These are phyloP conservation scores for Pipistrellus nathusii DNA, from an alignment of 2,797 vertebrate species.

Conservation along the genomic window DNA sequence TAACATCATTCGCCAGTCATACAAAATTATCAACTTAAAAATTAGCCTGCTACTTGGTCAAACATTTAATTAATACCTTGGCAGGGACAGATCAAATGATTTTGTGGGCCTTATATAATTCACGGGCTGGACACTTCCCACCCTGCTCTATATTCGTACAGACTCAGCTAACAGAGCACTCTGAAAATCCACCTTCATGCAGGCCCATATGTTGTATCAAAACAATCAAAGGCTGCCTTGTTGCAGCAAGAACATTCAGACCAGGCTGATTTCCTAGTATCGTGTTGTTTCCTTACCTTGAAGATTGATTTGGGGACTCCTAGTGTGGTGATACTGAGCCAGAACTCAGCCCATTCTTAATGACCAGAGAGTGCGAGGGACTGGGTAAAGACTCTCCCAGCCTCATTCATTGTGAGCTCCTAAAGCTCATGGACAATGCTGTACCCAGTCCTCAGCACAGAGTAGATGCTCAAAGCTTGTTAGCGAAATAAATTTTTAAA, in stretches of 20 bases:
- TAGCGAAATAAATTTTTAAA: constrained; percentile 31
- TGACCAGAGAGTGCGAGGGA: no score
- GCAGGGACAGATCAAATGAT: no score
- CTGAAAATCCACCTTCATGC: not conserved
- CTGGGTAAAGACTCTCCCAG: fast-evolving
- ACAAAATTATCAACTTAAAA: no score
- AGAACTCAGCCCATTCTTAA: not conserved
- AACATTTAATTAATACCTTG: no score
- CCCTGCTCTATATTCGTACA: not conserved
- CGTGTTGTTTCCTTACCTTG: not conserved
- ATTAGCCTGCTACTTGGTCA: no score
- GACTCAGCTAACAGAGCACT: not conserved
- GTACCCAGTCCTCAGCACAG: not conserved
- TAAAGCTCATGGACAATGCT: fast-evolving
- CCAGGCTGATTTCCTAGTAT: not conserved
- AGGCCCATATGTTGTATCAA: not conserved
- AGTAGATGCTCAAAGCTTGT: not conserved
- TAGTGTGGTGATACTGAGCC: not conserved
- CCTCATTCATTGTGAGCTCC: not conserved
- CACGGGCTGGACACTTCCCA: no score
- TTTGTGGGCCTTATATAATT: no score
- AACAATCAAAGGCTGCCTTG: not conserved
- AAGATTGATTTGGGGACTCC: not conserved
- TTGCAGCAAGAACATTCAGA: not conserved
- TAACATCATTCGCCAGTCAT: no score